Base-by-base conservation (phyloP, 2,797 vertebrate genomes). In the Leptodactylus fallax region DNA sequence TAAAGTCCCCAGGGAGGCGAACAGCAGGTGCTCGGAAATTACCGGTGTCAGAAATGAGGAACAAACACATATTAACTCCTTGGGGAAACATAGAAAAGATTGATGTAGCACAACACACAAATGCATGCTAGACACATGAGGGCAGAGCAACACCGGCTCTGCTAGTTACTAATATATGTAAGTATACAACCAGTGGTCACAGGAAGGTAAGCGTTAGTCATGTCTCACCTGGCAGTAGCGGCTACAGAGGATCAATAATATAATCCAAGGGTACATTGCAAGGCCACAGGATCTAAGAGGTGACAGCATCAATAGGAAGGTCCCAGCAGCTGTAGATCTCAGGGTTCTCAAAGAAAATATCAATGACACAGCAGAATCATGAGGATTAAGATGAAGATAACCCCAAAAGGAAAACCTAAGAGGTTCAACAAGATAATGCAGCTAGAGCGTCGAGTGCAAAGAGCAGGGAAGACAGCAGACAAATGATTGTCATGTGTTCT, bases 11-110 rank as follows among this genome's bases (percentile, higher is more conserved):
- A 71, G 76, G 49, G 53, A 74, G 9, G 8, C 17, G 49, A 53
- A 80, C 19, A 72, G 55, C 87, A 88, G 87, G 83, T 88, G 87
- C n/a, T 23, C 45, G 87, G 77, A 88, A 88, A 88, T 61, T 79
- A 79, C 87, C 81, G 3, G n/a, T 27, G 51, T 61, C 12, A 72
- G 9, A 88, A 88, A 85, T 71, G 85, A 80, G 78, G 85, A 86
- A 86, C n/a, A 80, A 72, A 60, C 49, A 25, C 13, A 65, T 19
- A 67, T 69, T 79, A 86, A 69, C 77, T 51, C 25, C 36, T 77
- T 51, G 71, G n/a, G 71, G 71, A 84, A 60, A 16, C 13, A 49
- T 25, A 23, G 36, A 51, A 56, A 49, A 74, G 69, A 47, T 49
- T 63, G 47, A 45, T 63, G 79, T 67, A 53, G 17, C 6, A 19